Conservation (phyloP, 2,888 invertebrate genomes). For the Agrotis ipsilon region DNA sequence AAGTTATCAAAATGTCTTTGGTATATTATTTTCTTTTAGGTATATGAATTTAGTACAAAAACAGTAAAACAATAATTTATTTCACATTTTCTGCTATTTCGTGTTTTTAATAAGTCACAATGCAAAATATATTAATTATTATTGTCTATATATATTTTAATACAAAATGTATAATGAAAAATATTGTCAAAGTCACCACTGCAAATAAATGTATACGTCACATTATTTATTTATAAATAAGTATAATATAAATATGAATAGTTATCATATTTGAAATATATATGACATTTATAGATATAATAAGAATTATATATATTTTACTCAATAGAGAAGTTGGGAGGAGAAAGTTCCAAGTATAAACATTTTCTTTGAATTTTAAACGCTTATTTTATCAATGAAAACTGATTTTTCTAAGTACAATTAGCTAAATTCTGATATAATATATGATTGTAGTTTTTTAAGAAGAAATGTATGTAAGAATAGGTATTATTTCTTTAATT, state of each 20-base stretch:
- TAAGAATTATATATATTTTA: slow-evolving; percentile 23
- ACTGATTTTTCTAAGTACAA: background rate
- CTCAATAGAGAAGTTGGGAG: background rate
- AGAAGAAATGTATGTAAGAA: background rate
- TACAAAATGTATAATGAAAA: slow-evolving; percentile 65
- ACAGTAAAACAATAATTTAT: background rate
- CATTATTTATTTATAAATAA: slow-evolving; percentile 10
- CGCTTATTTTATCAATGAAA: background rate
- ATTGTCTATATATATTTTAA: slow-evolving; percentile 57
- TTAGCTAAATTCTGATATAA: background rate
- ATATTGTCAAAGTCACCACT: slow-evolving; percentile 88
- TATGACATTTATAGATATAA: slow-evolving; percentile 4
- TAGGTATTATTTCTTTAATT: no score
- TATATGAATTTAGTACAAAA: background rate
- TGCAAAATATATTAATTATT: slow-evolving; percentile 32
- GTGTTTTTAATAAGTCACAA: background rate
- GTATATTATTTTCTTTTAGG: slow-evolving; percentile 38
- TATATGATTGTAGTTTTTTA: background rate
- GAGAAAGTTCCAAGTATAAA: no score
- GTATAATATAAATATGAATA: slow-evolving; percentile 18
- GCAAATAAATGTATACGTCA: slow-evolving; percentile 68
- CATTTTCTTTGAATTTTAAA: background rate
- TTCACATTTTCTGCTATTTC: background rate
- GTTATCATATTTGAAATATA: no score
- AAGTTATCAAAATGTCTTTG: slow-evolving; percentile 54